These are phyloP conservation scores for Coelinius sp. DNA, from an alignment of 2,888 invertebrate genomes.

Conservation along the genomic window DNA sequence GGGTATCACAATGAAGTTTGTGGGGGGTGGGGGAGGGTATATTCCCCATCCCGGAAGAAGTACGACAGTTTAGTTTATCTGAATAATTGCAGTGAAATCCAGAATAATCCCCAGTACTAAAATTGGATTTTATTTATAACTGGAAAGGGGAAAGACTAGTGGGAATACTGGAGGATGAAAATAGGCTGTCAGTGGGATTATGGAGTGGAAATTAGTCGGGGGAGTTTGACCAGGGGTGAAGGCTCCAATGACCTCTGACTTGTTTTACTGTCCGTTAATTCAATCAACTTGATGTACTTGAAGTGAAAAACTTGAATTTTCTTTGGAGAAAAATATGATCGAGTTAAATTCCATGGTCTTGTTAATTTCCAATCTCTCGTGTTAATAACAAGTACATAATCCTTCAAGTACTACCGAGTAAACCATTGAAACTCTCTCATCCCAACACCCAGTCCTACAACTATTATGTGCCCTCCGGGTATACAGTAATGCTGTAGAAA, in stretches of 20 bases:
- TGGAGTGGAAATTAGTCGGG: background rate
- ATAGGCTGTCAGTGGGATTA: background rate
- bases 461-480: slow-evolving; percentile 19
- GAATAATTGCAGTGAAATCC: background rate
- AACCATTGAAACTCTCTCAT: slow-evolving; percentile 1
- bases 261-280: background rate
- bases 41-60: background rate
- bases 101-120: background rate
- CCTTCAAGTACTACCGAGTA: background rate
- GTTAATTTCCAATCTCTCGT: background rate
- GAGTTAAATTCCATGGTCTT: background rate
- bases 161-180: background rate
- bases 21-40: background rate
- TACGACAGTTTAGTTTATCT: background rate
- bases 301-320: background rate
- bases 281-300: background rate
- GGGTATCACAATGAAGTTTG: background rate
- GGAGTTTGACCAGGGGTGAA: background rate
- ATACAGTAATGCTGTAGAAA: slow-evolving; percentile 24
- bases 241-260: background rate
- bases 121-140: background rate
- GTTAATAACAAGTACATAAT: slow-evolving; percentile 12
- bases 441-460: slow-evolving; percentile 18
- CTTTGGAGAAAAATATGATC: background rate
- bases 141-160: background rate